Evolutionary conservation across 2,113 vertebrate genomes (phyloP).

Genomic region (Jaculus jaculus): DNA sequence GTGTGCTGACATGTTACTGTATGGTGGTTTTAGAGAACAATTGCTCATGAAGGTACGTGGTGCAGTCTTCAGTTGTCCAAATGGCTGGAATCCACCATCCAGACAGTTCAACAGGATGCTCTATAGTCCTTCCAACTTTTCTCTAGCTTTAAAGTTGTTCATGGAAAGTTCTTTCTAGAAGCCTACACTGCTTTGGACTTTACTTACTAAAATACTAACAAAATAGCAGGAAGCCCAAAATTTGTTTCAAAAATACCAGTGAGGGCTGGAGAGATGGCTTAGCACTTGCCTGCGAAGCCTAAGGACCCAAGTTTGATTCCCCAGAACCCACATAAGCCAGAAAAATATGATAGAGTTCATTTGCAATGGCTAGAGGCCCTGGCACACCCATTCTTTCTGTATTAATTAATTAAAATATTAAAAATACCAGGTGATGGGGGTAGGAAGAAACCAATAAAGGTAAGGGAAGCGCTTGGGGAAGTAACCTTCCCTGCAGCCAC

Average conservation of each 20-base stretch:
- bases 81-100: not conserved
- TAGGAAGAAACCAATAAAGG: not conserved
- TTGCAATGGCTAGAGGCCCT: too few species aligned
- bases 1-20: not conserved
- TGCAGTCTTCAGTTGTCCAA: too few species aligned
- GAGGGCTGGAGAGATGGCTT: not conserved
- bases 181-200: not conserved
- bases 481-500: fast-evolving
- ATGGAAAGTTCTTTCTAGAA: not conserved
- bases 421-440: not conserved
- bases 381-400: too few species aligned
- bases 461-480: not conserved
- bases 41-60: fast-evolving
- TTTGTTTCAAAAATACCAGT: not conserved
- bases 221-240: not conserved
- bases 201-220: not conserved
- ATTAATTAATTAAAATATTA: not conserved
- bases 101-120: fast-evolving
- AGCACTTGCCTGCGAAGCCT: too few species aligned
- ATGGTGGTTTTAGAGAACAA: not conserved
- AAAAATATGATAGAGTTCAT: too few species aligned
- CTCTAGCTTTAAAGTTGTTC: not conserved
- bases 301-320: too few species aligned
- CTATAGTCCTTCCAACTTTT: not conserved
- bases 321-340: too few species aligned